Evolutionary conservation across 2,113 vertebrate species (phyloP), one percentile per base, ranked within the genome.

Genomic region (Sinocyclocheilus rhinocerous): DNA sequence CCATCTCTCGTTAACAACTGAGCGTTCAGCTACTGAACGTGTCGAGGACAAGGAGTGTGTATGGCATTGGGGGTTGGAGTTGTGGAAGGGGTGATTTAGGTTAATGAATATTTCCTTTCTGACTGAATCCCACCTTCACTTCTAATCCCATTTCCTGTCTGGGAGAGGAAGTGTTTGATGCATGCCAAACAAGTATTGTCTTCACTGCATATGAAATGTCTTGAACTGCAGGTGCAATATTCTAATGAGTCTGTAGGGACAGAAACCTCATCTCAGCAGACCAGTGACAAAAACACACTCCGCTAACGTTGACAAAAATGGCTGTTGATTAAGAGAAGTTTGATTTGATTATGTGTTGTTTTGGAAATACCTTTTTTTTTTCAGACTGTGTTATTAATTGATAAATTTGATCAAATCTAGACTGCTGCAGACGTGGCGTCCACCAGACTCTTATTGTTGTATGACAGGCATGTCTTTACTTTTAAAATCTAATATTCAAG

Each of bases 41-140:
- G 33, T 9, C 4, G 33, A 70, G 33, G 69, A 70, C 18, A 0
- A 16, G 33, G 84, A 65, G 77, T 63, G 77, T 39, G 50, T 73
- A 88, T 93, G 90, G 87, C 86, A 88, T 86, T 79, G 72, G 82
- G 59, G 81, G 80, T 87, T 85, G 89, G 70, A 36, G 81, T 91
- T 90, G 89, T 52, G 76, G 55, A 90, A 87, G 65, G 15, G 57
- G 42, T 84, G 81, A 84, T 82, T 87, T 81, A 22, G 87, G 86
- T 90, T 94, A 91, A 95, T 95, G 90, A 95, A 93, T 94, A 91
- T 93, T 92, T 90, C 84, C 83, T 84, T 45, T 90, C 91, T 85
- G 85, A 90, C 80, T 88, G 88, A 89, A 87, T 50, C 76, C 72
- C 78, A 84, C 63, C 77, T 87, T 84, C 84, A 86, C 89, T 84